Evolutionary conservation across 1,140 invertebrate species (phyloP), one percentile per base, ranked within the genome.

Genomic region (Leptonema lineaticorne): DNA sequence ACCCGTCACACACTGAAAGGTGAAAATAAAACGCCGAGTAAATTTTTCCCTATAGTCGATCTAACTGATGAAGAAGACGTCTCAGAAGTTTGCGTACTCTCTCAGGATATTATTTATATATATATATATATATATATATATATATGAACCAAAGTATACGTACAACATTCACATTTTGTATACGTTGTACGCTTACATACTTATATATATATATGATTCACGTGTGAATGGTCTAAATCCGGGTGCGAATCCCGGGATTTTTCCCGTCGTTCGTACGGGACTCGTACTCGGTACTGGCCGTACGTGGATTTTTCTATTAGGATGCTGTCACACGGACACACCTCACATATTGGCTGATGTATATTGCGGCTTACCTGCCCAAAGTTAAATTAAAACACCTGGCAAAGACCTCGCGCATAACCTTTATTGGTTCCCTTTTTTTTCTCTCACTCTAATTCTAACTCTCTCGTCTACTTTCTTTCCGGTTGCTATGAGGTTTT

Each of bases 271-370:
- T 3, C 48, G 67, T 57, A 26, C n/a, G 45, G 26, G 29, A 56
- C 50, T 58, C 1, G 26, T 28, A 16, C 6, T 1, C 9, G 22
- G 53, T 20, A 59, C 16, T 59, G 63, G 67, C 65, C 64, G 62
- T 53, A 70, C 69, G 69, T 68, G 69, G 69, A 71, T 71, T 71
- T 71, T 71, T 71, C 60, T 71, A 71, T 71, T 68, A 71, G 56
- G 69, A 63, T 33, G 48, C 69, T 71, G 69, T 71, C 69, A 71
- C 69, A 62, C 28, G 58, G 58, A 28, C 26, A 7, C 41, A 45
- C 63, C 41, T 41, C 41, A 58, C 57, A 71, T 71, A 71, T 71
- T 71, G 69, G 65, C 63, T 57, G 58, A 67, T 62, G 41, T 50
- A 62, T 62, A 50, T 41, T 41, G 37, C 11, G 62, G 62, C 62